These are phyloP conservation scores for Emmelina monodactyla DNA, from an alignment of 2,888 invertebrate species.

Conservation along the genomic window DNA sequence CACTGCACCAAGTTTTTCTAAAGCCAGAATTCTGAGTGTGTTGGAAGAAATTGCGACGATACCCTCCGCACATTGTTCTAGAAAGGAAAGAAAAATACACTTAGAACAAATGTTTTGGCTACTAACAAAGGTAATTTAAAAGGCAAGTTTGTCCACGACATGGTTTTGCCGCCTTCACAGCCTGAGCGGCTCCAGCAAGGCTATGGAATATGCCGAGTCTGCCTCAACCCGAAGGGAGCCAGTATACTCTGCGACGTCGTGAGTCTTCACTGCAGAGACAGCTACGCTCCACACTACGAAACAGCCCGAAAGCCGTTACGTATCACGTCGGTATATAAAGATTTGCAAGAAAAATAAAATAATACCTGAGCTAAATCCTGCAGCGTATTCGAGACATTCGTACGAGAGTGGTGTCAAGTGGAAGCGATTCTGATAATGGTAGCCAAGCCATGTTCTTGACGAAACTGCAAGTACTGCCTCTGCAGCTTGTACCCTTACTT, in stretches of 20 bases:
- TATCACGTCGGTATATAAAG: slow-evolving; percentile 34
- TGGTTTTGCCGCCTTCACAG: slow-evolving; percentile 75
- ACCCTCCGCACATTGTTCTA: slow-evolving; percentile 98
- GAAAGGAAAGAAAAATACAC: slow-evolving; percentile 23
- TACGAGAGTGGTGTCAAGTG: slow-evolving; percentile 96
- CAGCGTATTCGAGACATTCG: slow-evolving; percentile 96
- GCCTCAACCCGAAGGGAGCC: slow-evolving; percentile 49
- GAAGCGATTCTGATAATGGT: slow-evolving; percentile 96
- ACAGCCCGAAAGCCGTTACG: slow-evolving; percentile 30
- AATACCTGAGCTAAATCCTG: slow-evolving; percentile 85
- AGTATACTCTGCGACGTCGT: slow-evolving; percentile 71
- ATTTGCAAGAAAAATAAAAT: background rate
- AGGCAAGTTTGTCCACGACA: slow-evolving; percentile 66
- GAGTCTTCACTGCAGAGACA: slow-evolving; percentile 61
- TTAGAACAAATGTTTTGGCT: too few relatives aligned
- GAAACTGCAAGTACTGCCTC: slow-evolving; percentile 98
- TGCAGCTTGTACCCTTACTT: slow-evolving; percentile 93
- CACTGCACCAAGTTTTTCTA: slow-evolving; percentile 97
- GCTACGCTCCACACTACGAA: slow-evolving; percentile 54
- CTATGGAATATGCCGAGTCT: slow-evolving; percentile 79
- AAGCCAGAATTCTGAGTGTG: slow-evolving; percentile 93
- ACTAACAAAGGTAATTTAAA: background rate
- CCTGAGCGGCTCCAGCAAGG: slow-evolving; percentile 74
- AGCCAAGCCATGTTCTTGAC: slow-evolving; percentile 97
- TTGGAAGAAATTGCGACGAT: slow-evolving; percentile 99